Evolutionary conservation across 64 coral and sea anemone species (phyloP), one percentile per base, ranked within the genome.

Genomic region (Anthopleura sola): DNA sequence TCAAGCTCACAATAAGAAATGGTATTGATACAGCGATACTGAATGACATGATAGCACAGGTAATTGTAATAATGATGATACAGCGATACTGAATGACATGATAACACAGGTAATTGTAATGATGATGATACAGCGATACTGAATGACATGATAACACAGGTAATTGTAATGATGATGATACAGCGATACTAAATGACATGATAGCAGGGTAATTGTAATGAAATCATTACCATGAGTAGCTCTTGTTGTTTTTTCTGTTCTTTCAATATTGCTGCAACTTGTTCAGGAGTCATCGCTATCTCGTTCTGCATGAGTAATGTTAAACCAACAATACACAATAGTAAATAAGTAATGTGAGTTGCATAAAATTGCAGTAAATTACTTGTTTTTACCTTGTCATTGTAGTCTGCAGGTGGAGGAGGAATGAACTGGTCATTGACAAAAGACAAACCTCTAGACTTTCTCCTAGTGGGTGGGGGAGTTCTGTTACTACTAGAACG

Each of bases 241-340:
- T 91, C 89, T 82, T 91, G 89, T 51, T 91, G 89, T 86, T 91
- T 91, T 14, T 49, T 86, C 74, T 86, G 89, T 54, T 91, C 89
- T 29, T 37, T 75, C 26, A 86, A 7, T 38, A 91, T 86, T 37
- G 68, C 85, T 5, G 86, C 76, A 69, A 69, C 14, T 69, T 69
- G 66, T 26, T 71, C 66, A 34, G 66, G 66, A 31, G 66, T 71
- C 66, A 71, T 71, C 0, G 6, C 26, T 31, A 71, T 71, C 7
- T 71, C 66, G 2, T 68, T 68, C 62, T n/a, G n/a, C n/a, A n/a
- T 71, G 66, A 34, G 14, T 13, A 15, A 71, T 16, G 34, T 32
- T 16, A 71, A 26, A 55, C 19, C 31, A 50, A 49, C 14, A 23
- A 62, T 62, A 24, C 2, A 24, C 10, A 23, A n/a, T 23, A 10